Conservation (phyloP, 2,113 vertebrate species). For the Phainopepla nitens region DNA sequence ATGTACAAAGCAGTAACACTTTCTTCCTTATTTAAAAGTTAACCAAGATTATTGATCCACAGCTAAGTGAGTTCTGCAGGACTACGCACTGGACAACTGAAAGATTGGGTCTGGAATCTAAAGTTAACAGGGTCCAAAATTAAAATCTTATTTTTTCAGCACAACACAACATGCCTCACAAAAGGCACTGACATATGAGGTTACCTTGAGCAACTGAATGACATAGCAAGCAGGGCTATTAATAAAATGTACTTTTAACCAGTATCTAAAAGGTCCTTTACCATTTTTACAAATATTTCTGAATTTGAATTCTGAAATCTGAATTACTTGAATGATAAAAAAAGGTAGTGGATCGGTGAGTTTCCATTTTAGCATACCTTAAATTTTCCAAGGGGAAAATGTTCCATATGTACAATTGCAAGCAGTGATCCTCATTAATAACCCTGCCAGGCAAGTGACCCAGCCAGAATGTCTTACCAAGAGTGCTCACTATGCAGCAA, state of each 20-base stretch:
- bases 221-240: neutral
- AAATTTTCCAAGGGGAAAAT: neutral
- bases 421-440: neutral
- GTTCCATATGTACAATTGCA: neutral
- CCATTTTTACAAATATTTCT: neutral
- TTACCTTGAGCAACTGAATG: neutral
- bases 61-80: neutral
- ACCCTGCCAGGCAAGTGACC: neutral
- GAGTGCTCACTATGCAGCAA: neutral
- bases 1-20: accelerated
- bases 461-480: neutral
- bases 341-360: neutral
- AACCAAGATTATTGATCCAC: neutral
- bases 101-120: neutral
- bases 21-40: neutral
- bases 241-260: neutral
- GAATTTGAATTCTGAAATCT: neutral
- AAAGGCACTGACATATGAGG: neutral
- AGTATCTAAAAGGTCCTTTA: neutral
- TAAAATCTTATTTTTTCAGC: neutral
- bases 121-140: neutral
- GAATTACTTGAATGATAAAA: neutral
- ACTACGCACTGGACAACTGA: neutral
- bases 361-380: neutral
- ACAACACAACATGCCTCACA: accelerated